These are phyloP conservation scores for Dasypolia templi DNA, from an alignment of 2,888 invertebrate genomes.

Conservation along the genomic window DNA sequence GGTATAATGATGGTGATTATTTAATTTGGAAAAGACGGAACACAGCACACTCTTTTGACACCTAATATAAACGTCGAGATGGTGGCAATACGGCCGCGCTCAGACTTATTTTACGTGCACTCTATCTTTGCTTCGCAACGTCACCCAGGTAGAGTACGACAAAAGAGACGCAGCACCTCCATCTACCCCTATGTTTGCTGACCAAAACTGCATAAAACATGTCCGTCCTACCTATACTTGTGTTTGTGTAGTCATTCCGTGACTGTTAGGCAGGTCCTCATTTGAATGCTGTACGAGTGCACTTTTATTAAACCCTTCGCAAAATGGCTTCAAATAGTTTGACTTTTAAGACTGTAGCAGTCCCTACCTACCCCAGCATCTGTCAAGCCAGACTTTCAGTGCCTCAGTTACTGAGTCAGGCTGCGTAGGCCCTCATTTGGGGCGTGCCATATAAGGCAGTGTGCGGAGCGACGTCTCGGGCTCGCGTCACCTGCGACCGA, in stretches of 20 bases:
- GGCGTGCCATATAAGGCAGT: slow-evolving; percentile 59
- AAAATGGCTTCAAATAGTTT: background rate
- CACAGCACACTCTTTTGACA: no score
- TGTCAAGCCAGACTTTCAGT: background rate
- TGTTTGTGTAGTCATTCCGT: background rate
- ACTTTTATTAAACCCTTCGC: background rate
- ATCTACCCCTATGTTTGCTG: no score
- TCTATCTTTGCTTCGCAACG: background rate
- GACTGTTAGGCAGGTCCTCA: background rate
- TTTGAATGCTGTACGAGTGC: background rate
- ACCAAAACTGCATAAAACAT: background rate
- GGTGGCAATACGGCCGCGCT: no score
- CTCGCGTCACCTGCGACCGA: slow-evolving; percentile 64
- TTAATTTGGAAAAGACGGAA: no score
- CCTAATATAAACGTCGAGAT: no score
- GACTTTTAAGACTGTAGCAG: background rate
- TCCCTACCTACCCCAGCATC: slow-evolving; percentile 3
- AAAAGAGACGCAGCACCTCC: background rate
- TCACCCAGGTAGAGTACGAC: no score
- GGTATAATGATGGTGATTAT: no score
- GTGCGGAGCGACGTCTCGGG: slow-evolving; percentile 55
- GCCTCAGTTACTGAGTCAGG: slow-evolving; percentile 36
- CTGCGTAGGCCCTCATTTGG: slow-evolving; percentile 60
- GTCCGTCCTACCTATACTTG: background rate
- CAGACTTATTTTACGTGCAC: no score